phyloP scores from a whole-genome alignment of 2,888 invertebrate species.

The Scaeva pyrastri region DNA sequence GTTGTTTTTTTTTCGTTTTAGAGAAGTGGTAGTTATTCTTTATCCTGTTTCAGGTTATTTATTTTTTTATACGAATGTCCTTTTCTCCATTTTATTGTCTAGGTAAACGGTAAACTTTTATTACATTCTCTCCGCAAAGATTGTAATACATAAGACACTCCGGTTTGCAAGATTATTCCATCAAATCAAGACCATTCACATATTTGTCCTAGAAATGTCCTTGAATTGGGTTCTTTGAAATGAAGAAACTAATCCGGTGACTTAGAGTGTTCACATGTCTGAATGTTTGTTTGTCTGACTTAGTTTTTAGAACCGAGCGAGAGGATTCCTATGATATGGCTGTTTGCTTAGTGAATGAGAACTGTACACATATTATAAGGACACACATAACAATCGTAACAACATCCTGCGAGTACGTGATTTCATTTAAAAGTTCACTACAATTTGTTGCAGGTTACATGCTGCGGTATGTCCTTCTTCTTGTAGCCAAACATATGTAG shows the following conservation, averaged over 20 bases:
- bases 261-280: neutral
- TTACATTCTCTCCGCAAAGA: conserved; percentile 59
- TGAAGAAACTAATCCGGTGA: neutral
- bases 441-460: conserved; percentile 75
- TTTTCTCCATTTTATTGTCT: conserved; percentile 59
- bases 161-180: neutral
- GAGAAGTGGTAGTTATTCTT: conserved; percentile 60
- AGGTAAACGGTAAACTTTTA: conserved; percentile 74
- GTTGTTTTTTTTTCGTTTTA: conserved; percentile 47
- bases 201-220: neutral
- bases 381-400: conserved; percentile 76
- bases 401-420: conserved; percentile 76
- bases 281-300: conserved; percentile 41
- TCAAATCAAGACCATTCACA: neutral
- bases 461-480: conserved; percentile 68
- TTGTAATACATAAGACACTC: conserved; percentile 21
- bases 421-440: conserved; percentile 76
- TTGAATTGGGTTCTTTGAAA: neutral
- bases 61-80: conserved; percentile 43
- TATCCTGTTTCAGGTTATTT: conserved; percentile 65
- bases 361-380: conserved; percentile 74
- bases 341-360: conserved; percentile 73
- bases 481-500: conserved; percentile 58
- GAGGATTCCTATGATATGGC: conserved; percentile 42
- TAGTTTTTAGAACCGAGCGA: conserved; percentile 6